These are phyloP conservation scores for Gorsachius goisagi DNA, from an alignment of 2,113 vertebrate species.

Conservation along the genomic window DNA sequence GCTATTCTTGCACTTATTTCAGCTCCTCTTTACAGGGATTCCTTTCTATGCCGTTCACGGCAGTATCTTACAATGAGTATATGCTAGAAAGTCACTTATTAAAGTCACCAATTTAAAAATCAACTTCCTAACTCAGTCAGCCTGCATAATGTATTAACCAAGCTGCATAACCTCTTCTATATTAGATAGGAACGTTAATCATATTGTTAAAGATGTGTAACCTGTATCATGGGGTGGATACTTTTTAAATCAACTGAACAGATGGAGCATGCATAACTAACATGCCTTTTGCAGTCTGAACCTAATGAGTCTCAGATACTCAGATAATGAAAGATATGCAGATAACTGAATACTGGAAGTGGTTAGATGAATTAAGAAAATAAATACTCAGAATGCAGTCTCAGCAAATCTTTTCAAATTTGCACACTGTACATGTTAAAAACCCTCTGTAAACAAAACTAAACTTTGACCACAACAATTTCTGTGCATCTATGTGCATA, in stretches of 20 bases:
- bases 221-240: background rate
- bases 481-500: background rate
- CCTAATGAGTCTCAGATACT: background rate
- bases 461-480: background rate
- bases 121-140: background rate
- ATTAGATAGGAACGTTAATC: background rate
- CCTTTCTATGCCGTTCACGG: background rate
- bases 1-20: background rate
- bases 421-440: background rate
- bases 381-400: background rate
- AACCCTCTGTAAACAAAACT: background rate
- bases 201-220: background rate
- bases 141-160: background rate
- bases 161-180: background rate
- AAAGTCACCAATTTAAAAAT: background rate
- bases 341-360: background rate
- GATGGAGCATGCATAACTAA: background rate
- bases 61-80: background rate
- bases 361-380: background rate
- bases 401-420: background rate
- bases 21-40: background rate
- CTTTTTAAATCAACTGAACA: background rate
- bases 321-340: background rate
- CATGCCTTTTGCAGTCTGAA: background rate
- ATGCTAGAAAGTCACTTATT: background rate